These are phyloP conservation scores for Poecilia wingei DNA, from an alignment of 2,797 vertebrate species.

Conservation along the genomic window DNA sequence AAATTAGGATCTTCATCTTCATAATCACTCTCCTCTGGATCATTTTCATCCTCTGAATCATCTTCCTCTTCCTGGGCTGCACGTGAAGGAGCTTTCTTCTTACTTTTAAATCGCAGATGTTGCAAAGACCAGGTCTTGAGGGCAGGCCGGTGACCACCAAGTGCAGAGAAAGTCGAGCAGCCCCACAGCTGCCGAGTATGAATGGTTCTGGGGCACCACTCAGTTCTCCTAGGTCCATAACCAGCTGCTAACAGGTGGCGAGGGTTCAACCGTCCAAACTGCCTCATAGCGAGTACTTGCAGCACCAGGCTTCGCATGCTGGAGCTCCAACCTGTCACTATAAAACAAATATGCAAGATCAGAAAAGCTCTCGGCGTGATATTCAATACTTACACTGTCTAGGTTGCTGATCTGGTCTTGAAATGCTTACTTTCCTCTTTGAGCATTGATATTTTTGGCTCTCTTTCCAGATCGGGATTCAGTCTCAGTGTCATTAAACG, in stretches of 20 bases:
- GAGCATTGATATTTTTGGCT: neutral
- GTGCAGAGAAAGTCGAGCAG: conserved; percentile 35
- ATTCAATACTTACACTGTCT: neutral
- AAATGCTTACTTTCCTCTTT: neutral
- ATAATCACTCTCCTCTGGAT: conserved; percentile 75
- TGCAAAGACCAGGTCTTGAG: conserved; percentile 64
- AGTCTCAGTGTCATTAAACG: neutral
- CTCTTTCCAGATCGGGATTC: neutral
- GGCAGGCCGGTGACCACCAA: conserved; percentile 51
- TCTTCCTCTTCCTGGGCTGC: conserved; percentile 73
- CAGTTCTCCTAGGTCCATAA: conserved; percentile 52
- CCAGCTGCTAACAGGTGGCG: conserved; percentile 67
- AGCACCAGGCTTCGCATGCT: conserved; percentile 79
- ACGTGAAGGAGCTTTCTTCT: conserved; percentile 78
- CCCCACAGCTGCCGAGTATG: conserved; percentile 78
- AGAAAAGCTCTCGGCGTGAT: neutral
- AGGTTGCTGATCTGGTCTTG: neutral
- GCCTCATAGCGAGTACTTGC: conserved; percentile 76
- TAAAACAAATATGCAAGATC: conserved; percentile 5
- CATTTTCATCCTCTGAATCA: conserved; percentile 76
- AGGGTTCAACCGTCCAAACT: conserved; percentile 72
- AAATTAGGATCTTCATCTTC: conserved; percentile 82
- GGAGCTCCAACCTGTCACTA: conserved; percentile 48
- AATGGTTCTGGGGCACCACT: conserved; percentile 77
- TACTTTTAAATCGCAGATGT: conserved; percentile 86